Conservation (phyloP, 2,113 vertebrate genomes). For the Edolisoma coerulescens region DNA sequence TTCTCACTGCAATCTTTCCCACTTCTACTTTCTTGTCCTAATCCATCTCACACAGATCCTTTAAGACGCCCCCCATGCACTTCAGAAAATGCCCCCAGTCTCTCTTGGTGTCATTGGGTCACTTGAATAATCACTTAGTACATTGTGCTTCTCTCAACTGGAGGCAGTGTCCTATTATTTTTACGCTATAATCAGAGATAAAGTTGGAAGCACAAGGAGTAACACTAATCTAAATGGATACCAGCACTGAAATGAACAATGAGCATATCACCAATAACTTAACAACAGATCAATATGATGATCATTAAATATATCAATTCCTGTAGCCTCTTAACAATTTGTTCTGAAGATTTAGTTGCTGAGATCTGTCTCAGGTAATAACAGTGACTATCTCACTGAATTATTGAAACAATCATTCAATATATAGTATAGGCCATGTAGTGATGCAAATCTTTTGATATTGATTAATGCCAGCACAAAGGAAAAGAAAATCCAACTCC, state of each 20-base stretch:
- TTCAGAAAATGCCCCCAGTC: neutral
- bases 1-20: neutral
- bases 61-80: neutral
- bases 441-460: neutral
- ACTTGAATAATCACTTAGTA: neutral
- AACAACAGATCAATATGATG: neutral
- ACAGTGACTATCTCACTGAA: neutral
- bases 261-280: neutral
- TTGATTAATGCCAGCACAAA: neutral
- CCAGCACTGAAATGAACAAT: neutral
- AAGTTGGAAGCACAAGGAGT: neutral
- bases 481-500: neutral
- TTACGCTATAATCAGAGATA: neutral
- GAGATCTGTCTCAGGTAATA: neutral
- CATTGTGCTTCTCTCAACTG: neutral
- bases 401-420: neutral
- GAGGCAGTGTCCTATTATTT: neutral
- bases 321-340: neutral
- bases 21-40: neutral
- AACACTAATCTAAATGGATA: neutral
- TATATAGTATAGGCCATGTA: neutral
- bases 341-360: neutral
- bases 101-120: neutral
- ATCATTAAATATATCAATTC: neutral
- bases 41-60: neutral